These are phyloP conservation scores for Trididemnum nubilum DNA, from an alignment of 23 tunicate species.

Conservation along the genomic window DNA sequence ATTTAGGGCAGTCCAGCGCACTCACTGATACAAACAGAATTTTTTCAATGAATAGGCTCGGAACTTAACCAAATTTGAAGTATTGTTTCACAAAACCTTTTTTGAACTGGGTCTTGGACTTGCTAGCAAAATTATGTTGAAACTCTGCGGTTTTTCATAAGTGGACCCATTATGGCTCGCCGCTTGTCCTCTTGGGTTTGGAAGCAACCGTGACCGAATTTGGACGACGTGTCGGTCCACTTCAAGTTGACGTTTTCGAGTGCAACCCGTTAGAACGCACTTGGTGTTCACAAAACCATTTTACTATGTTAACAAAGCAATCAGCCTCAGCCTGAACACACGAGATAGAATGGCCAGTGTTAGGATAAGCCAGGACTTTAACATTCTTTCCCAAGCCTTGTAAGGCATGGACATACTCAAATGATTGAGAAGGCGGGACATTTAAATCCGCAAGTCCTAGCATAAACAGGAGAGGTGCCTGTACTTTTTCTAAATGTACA, in stretches of 20 bases:
- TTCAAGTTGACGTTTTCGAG: conserved; percentile 89
- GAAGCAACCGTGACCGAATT: conserved; percentile 98
- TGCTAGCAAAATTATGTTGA: too few relatives aligned
- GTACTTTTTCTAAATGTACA: conserved; percentile 33
- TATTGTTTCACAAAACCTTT: too few relatives aligned
- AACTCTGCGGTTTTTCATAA: conserved; percentile 97
- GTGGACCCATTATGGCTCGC: conserved; percentile 99
- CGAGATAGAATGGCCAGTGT: conserved; percentile 66
- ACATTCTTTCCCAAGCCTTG: conserved; percentile 46
- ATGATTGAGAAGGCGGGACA: conserved; percentile 80
- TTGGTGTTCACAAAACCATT: conserved; percentile 67
- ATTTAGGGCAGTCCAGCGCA: too few relatives aligned
- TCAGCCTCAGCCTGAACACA: conserved; percentile 76
- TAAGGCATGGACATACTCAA: conserved; percentile 46
- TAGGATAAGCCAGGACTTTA: conserved; percentile 45
- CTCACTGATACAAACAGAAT: too few relatives aligned
- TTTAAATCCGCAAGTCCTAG: conserved; percentile 63
- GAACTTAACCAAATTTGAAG: too few relatives aligned
- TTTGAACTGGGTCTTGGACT: too few relatives aligned
- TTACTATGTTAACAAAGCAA: conserved; percentile 72
- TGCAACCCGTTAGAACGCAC: conserved; percentile 82
- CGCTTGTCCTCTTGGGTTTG: conserved; percentile 95
- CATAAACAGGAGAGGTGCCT: conserved; percentile 72
- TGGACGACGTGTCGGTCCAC: conserved; percentile 99
- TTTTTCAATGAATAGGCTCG: too few relatives aligned